Conservation (phyloP, 2,113 vertebrate genomes). For the Hydrochoerus hydrochaeris region DNA sequence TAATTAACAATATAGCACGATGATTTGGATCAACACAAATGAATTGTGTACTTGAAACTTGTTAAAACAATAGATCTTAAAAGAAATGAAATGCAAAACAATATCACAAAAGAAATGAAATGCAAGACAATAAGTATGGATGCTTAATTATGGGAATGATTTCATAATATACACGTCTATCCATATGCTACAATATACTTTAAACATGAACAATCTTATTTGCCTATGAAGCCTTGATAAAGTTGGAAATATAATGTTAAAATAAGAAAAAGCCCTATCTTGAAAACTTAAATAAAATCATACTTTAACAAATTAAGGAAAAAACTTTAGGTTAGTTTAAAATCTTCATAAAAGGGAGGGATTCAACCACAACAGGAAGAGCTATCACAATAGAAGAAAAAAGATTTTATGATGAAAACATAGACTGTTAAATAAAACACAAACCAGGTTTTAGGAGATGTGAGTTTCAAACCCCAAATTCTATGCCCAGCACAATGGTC, state of each 20-base stretch:
- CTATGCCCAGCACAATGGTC: neutral
- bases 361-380: neutral
- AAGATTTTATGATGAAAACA: neutral
- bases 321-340: neutral
- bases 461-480: slow-evolving; percentile 19
- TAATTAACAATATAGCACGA: neutral
- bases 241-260: neutral
- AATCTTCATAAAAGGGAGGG: neutral
- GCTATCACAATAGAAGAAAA: neutral
- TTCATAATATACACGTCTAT: neutral
- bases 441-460: neutral
- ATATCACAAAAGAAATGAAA: neutral
- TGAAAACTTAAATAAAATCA: neutral
- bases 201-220: neutral
- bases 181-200: neutral
- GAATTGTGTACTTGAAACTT: neutral
- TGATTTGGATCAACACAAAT: neutral
- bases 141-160: neutral
- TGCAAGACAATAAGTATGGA: neutral
- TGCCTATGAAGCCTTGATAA: neutral
- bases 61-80: neutral
- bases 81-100: neutral
- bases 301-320: neutral
- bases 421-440: neutral
- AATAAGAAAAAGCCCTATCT: neutral